These are phyloP conservation scores for Beaufortia kweichowensis DNA, from an alignment of 2,113 vertebrate genomes.

Conservation along the genomic window DNA sequence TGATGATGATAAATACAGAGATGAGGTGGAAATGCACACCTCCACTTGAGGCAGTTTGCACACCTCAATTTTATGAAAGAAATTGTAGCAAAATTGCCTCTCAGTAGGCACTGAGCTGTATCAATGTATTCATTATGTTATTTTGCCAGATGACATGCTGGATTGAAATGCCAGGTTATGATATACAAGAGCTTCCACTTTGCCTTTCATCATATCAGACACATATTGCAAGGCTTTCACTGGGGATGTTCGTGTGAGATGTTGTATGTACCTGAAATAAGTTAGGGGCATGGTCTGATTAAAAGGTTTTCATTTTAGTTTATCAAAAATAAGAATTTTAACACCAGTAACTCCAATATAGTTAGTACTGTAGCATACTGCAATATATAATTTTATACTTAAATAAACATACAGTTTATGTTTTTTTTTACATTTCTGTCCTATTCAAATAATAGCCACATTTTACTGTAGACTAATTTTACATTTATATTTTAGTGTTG, in stretches of 20 bases:
- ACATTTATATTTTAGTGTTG: too few species aligned
- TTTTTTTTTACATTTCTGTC: too few species aligned
- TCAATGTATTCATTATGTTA: slow-evolving; percentile 36
- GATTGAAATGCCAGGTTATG: slow-evolving; percentile 13
- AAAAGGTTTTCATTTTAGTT: slow-evolving; percentile 6
- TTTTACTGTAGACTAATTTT: too few species aligned
- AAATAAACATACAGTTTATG: too few species aligned
- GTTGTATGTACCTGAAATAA: background rate
- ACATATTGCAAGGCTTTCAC: background rate
- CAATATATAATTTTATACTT: too few species aligned
- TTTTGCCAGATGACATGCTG: slow-evolving; percentile 27
- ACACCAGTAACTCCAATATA: background rate
- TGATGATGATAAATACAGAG: slow-evolving; percentile 35
- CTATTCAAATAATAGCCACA: too few species aligned
- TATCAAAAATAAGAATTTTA: background rate
- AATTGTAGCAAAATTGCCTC: slow-evolving; percentile 32
- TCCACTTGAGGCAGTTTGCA: background rate
- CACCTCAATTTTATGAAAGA: slow-evolving; percentile 16
- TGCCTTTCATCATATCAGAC: slow-evolving; percentile 7
- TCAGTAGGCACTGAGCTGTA: slow-evolving; percentile 28
- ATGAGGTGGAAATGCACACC: background rate
- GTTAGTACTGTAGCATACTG: too few species aligned
- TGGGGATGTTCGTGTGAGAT: background rate
- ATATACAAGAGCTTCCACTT: slow-evolving; percentile 16
- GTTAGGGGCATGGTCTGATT: background rate